Percentiles rank a stretch among this genome's conserved stretches.
phyloP scores from a whole-genome alignment of 2,113 vertebrate species.

The Campylomormyrus numenius region DNA sequence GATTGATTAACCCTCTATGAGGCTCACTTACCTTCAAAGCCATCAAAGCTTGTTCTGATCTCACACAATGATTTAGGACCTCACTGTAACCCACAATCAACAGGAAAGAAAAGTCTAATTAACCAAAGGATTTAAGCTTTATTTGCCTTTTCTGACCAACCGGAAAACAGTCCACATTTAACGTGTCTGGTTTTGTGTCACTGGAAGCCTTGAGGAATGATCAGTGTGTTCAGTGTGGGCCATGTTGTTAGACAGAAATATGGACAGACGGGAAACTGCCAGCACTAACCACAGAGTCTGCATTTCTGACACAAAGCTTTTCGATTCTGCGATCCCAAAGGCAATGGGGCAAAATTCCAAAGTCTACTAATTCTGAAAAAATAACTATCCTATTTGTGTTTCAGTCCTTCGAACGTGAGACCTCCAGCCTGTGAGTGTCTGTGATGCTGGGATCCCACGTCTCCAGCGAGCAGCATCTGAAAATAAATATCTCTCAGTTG shows the following conservation, averaged over 20 bases:
- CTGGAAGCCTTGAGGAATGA: not conserved
- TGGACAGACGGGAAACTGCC: not conserved
- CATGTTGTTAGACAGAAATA: not conserved
- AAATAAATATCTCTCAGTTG: conserved; percentile 24
- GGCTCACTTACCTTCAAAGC: not conserved
- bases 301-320: not conserved
- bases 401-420: not conserved
- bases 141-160: not conserved
- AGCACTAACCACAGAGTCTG: not conserved
- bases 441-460: not conserved
- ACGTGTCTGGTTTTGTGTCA: not conserved
- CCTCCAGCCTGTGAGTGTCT: not conserved
- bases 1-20: not conserved
- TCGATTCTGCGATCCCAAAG: not conserved
- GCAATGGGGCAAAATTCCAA: not conserved
- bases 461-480: not conserved
- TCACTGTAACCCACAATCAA: not conserved
- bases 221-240: not conserved
- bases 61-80: too few relatives aligned
- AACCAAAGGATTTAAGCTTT: conserved; percentile 2
- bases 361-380: not conserved
- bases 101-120: not conserved
- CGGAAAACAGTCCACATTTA: not conserved
- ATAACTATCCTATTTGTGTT: not conserved
- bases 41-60: not conserved